phyloP scores from a whole-genome alignment of 1,140 invertebrate genomes.

The Cotesia typhae region DNA sequence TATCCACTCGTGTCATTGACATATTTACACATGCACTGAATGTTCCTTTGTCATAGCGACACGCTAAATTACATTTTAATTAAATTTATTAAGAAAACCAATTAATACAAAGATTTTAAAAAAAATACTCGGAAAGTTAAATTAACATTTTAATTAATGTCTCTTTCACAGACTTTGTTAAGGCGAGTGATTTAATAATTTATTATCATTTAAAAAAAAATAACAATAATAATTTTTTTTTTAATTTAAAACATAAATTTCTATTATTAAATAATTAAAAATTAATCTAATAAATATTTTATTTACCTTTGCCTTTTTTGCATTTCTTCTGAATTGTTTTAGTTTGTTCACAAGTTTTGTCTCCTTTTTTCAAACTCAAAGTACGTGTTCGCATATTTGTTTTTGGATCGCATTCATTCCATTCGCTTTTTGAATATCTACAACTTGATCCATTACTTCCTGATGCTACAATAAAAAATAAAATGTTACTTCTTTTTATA shows the following conservation, averaged over 20 bases:
- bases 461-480: conserved; percentile 51
- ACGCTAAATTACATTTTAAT: conserved; percentile 64
- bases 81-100: conserved; percentile 20
- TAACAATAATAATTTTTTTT: too few species aligned
- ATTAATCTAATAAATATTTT: background rate
- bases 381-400: conserved; percentile 82
- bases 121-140: too few species aligned
- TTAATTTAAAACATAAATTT: too few species aligned
- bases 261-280: background rate
- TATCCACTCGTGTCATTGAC: conserved; percentile 76
- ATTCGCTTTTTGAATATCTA: conserved; percentile 82
- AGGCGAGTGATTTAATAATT: too few species aligned
- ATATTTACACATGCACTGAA: conserved; percentile 77
- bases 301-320: conserved; percentile 77
- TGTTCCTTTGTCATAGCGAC: conserved; percentile 79
- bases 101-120: background rate
- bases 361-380: conserved; percentile 84
- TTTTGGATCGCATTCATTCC: conserved; percentile 86
- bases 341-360: conserved; percentile 79
- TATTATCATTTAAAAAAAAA: too few species aligned
- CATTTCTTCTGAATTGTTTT: conserved; percentile 91
- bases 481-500: conserved; percentile 30
- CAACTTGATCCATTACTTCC: conserved; percentile 65
- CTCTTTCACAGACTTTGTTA: too few species aligned
- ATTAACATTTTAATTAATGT: conserved; percentile 7